phyloP scores from a whole-genome alignment of 2,797 vertebrate species.

The Arrhamphus sclerolepis region DNA sequence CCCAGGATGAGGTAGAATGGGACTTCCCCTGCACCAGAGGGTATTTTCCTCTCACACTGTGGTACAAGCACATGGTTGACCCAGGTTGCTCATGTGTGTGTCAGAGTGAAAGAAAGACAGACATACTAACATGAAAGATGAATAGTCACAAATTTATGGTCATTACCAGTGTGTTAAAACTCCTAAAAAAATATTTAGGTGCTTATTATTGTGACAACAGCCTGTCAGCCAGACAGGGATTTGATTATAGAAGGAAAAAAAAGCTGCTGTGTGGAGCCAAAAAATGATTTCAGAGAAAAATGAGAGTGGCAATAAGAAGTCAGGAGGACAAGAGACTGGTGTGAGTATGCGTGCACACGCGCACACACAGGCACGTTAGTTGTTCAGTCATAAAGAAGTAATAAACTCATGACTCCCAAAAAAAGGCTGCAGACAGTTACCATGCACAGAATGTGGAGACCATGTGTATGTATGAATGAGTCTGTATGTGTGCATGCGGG shows the following conservation, averaged over 20 bases:
- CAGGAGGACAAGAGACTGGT: constrained; percentile 1
- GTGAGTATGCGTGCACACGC: constrained; percentile 4
- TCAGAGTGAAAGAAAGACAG: constrained; percentile 18
- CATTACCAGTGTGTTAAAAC: too few relatives aligned
- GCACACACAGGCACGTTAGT: constrained; percentile 41
- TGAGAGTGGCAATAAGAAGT: constrained; percentile 1
- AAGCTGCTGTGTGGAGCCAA: not conserved
- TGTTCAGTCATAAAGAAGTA: constrained; percentile 50
- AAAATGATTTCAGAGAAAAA: not conserved
- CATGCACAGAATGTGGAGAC: constrained; percentile 62
- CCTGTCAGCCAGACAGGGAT: constrained; percentile 18
- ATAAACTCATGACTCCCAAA: constrained; percentile 46
- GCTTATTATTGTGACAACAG: constrained; percentile 15
- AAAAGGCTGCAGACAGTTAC: constrained; percentile 51
- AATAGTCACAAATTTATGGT: constrained; percentile 1
- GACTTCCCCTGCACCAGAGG: constrained; percentile 80
- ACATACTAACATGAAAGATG: constrained; percentile 17
- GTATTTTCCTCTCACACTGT: constrained; percentile 80
- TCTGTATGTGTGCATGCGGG: constrained; percentile 11
- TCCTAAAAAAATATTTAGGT: too few relatives aligned
- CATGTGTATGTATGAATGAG: constrained; percentile 42
- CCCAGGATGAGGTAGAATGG: constrained; percentile 80
- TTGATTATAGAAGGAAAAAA: not conserved
- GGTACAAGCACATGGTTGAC: constrained; percentile 76
- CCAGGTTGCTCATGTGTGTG: constrained; percentile 47